phyloP scores from a whole-genome alignment of 2,797 vertebrate species.

The Podarcis lilfordi region DNA sequence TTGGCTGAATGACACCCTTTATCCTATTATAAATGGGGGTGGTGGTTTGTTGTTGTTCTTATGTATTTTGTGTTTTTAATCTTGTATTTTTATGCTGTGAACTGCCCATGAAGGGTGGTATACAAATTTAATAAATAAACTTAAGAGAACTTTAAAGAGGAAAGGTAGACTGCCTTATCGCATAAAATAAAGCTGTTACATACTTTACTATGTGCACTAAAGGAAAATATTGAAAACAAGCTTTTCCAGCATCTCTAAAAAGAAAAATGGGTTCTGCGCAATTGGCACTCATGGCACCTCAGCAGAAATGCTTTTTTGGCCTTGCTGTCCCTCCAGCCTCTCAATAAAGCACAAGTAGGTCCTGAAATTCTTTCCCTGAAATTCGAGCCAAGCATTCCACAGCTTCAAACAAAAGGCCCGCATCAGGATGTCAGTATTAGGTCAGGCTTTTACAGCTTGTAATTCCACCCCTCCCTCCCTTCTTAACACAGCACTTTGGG shows the following conservation, averaged over 20 bases:
- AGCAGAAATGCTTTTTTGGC: constrained; percentile 19
- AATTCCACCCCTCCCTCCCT: neutral
- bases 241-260: neutral
- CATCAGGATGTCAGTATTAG: constrained; percentile 70
- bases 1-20: too few species aligned
- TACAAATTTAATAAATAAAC: too few species aligned
- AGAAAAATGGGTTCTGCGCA: neutral
- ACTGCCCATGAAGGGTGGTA: too few species aligned
- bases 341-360: constrained; percentile 49
- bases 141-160: too few species aligned
- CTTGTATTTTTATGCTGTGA: too few species aligned
- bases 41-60: too few species aligned
- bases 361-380: constrained; percentile 69
- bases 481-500: constrained; percentile 27
- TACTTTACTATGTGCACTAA: too few species aligned
- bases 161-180: too few species aligned
- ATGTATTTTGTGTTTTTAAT: too few species aligned
- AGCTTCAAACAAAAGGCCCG: constrained; percentile 74
- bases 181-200: too few species aligned
- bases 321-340: constrained; percentile 33
- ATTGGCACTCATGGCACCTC: neutral
- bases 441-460: constrained; percentile 67
- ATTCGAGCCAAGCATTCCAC: constrained; percentile 66
- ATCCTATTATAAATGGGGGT: too few species aligned
- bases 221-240: neutral